Conservation (phyloP, 2,888 invertebrate genomes). For the Nipponacmea schrenckii region DNA sequence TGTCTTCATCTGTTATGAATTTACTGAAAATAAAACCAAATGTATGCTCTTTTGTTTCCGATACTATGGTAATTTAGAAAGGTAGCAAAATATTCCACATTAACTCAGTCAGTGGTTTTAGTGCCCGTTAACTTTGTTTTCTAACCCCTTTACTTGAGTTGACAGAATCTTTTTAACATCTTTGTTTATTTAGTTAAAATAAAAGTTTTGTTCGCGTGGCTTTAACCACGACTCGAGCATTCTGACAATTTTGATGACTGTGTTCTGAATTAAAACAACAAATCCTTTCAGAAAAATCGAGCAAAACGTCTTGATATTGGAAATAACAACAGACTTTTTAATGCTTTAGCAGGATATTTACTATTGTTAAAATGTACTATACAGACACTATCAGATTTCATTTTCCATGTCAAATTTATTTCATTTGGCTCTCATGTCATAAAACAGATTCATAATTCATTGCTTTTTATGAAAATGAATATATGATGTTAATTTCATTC, state of each 20-base stretch:
- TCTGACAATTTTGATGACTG: conserved; percentile 7
- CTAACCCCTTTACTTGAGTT: conserved; percentile 12
- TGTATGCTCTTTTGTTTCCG: conserved; percentile 25
- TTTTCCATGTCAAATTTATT: background rate
- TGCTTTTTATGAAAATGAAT: too few species aligned
- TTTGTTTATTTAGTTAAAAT: conserved; percentile 18
- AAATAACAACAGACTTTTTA: background rate
- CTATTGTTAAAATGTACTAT: background rate
- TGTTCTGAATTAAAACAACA: conserved; percentile 9
- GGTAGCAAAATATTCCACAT: conserved; percentile 24
- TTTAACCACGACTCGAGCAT: background rate
- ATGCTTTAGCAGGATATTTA: background rate
- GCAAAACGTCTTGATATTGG: conserved; percentile 2
- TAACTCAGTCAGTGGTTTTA: conserved; percentile 16
- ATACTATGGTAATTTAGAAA: conserved; percentile 21
- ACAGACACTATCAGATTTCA: background rate
- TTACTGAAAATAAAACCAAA: conserved; percentile 21
- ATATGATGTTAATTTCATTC: too few species aligned
- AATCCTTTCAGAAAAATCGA: background rate
- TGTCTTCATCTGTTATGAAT: conserved; percentile 14
- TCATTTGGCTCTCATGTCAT: background rate
- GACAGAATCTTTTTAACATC: conserved; percentile 17
- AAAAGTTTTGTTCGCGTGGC: conserved; percentile 3
- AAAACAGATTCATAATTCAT: too few species aligned
- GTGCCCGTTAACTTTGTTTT: conserved; percentile 18